Conservation (phyloP, 1,140 invertebrate genomes). For the Drosophila nigromelanica region DNA sequence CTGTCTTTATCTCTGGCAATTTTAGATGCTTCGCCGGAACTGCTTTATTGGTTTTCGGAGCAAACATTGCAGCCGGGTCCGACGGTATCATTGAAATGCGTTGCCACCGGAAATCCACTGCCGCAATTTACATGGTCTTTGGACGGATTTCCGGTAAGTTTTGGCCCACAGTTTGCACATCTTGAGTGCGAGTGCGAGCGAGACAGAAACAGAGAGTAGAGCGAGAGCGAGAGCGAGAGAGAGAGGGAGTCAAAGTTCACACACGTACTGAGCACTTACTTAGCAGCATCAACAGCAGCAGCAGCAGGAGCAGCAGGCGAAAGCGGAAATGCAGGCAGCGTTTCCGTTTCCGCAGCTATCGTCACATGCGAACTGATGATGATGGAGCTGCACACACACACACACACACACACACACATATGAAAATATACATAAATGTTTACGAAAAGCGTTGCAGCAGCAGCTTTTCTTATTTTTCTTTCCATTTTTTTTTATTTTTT, state of each 20-base stretch:
- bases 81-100: constrained; percentile 94
- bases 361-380: constrained; percentile 32
- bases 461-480: not conserved
- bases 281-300: constrained; percentile 21
- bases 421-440: constrained; percentile 46
- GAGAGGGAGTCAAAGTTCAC: constrained; percentile 14
- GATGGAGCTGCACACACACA: constrained; percentile 26
- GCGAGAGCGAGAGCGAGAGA: not conserved
- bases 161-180: constrained; percentile 10
- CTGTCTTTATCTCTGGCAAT: constrained; percentile 44
- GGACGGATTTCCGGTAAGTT: constrained; percentile 92
- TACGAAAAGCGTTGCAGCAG: constrained; percentile 43
- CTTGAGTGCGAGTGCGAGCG: constrained; percentile 8
- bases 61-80: constrained; percentile 95
- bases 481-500: not conserved
- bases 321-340: constrained; percentile 68
- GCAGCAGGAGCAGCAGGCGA: not conserved
- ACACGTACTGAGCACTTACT: constrained; percentile 47
- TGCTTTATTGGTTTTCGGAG: constrained; percentile 95
- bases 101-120: constrained; percentile 94
- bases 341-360: constrained; percentile 63
- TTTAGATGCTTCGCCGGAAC: constrained; percentile 92
- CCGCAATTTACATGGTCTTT: constrained; percentile 95
- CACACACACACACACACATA: not conserved
- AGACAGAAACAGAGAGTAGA: not conserved